Evolutionary conservation across 2,113 vertebrate species (phyloP).

Genomic region (Pomatorhinus ruficollis): DNA sequence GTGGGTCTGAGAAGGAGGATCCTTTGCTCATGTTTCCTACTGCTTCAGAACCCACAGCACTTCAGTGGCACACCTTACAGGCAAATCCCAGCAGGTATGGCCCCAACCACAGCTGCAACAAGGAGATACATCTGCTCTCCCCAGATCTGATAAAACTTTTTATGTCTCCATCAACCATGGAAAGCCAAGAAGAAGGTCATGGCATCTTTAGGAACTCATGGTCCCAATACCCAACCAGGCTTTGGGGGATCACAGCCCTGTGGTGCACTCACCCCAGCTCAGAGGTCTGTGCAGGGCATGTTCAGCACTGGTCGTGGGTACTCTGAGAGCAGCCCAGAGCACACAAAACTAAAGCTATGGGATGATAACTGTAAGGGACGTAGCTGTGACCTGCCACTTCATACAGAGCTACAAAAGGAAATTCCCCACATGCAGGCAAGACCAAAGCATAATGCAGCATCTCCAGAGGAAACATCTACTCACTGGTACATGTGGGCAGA

Average conservation of each 20-base stretch:
- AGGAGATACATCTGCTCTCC: not conserved
- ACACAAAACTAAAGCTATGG: not conserved
- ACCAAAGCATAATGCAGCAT: not conserved
- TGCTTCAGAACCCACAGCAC: not conserved
- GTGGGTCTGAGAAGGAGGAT: not conserved
- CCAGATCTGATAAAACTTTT: not conserved
- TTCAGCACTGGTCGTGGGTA: not conserved
- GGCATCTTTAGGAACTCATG: not conserved
- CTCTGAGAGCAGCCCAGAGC: not conserved
- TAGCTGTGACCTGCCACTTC: not conserved
- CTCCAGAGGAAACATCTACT: not conserved
- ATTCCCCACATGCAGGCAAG: accelerated
- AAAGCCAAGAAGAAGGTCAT: not conserved
- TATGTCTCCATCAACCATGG: not conserved
- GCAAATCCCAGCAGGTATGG: not conserved
- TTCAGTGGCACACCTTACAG: not conserved
- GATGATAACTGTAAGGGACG: accelerated
- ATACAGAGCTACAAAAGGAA: not conserved
- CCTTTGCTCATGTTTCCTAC: not conserved
- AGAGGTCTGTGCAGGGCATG: not conserved
- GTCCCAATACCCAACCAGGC: no score
- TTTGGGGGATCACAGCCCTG: not conserved
- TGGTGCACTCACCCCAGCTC: not conserved
- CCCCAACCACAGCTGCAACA: not conserved
- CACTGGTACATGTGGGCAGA: not conserved